These are phyloP conservation scores for Melierax canorus DNA, from an alignment of 2,113 vertebrate genomes.

Conservation along the genomic window DNA sequence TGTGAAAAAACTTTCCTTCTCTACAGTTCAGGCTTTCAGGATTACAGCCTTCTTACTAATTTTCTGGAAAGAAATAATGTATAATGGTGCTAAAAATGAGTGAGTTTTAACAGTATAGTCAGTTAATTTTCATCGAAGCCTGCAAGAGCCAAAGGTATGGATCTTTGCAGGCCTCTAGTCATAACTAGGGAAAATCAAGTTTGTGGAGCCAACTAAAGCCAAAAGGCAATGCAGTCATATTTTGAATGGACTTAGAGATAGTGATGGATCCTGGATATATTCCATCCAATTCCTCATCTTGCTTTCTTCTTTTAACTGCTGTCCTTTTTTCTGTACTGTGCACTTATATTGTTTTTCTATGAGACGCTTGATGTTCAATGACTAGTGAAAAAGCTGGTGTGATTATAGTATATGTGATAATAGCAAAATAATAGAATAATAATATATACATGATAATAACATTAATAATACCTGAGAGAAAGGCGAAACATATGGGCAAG, in stretches of 20 bases:
- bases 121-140: neutral
- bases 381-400: neutral
- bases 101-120: neutral
- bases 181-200: neutral
- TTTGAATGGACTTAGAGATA: neutral
- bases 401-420: neutral
- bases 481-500: neutral
- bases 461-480: neutral
- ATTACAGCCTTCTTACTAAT: neutral
- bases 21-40: neutral
- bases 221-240: neutral
- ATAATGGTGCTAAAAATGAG: neutral
- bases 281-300: neutral
- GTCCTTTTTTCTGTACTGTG: neutral
- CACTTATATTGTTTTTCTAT: neutral
- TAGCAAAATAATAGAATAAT: neutral
- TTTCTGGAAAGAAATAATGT: neutral
- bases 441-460: neutral
- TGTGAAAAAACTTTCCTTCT: neutral
- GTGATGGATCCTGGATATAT: neutral
- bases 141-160: neutral
- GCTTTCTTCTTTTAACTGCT: neutral
- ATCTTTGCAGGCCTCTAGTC: neutral
- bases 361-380: neutral
- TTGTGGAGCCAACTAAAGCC: neutral